phyloP scores from a whole-genome alignment of 2,888 invertebrate species.

The Mesorhabditis spiculigera region DNA sequence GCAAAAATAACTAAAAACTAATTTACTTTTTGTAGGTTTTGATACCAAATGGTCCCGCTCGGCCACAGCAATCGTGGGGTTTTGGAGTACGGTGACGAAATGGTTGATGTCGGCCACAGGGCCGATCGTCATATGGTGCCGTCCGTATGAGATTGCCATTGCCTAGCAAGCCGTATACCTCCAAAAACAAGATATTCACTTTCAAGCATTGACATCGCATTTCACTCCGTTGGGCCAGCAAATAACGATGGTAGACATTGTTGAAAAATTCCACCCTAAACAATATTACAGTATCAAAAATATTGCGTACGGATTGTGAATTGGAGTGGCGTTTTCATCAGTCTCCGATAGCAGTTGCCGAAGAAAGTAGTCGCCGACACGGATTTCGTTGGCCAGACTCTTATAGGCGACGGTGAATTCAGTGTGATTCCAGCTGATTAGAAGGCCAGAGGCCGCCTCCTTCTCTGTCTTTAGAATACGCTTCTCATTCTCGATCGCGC shows the following conservation, averaged over 20 bases:
- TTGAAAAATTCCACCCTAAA: constrained; percentile 89
- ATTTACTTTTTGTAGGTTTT: not conserved
- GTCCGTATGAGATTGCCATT: constrained; percentile 84
- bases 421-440: constrained; percentile 92
- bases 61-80: constrained; percentile 67
- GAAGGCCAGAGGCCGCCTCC: constrained; percentile 70
- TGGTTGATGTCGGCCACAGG: constrained; percentile 93
- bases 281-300: constrained; percentile 5
- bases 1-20: constrained; percentile 70
- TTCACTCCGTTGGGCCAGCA: constrained; percentile 81
- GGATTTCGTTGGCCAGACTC: constrained; percentile 90
- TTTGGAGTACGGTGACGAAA: constrained; percentile 86
- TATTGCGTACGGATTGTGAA: constrained; percentile 61
- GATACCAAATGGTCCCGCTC: constrained; percentile 73
- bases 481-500: constrained; percentile 33
- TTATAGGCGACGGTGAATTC: constrained; percentile 93
- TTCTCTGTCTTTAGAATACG: constrained; percentile 83
- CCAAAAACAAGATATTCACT: constrained; percentile 60
- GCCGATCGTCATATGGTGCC: constrained; percentile 92
- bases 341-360: constrained; percentile 86
- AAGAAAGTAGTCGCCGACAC: constrained; percentile 96
- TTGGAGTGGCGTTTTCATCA: constrained; percentile 61
- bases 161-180: constrained; percentile 70
- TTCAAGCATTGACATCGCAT: constrained; percentile 97
- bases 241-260: constrained; percentile 92